A percentile compares a stretch with the other conserved stretches of the same genome.
These are phyloP conservation scores for Australoheros facetus DNA, from an alignment of 2,797 vertebrate genomes.

Conservation along the genomic window DNA sequence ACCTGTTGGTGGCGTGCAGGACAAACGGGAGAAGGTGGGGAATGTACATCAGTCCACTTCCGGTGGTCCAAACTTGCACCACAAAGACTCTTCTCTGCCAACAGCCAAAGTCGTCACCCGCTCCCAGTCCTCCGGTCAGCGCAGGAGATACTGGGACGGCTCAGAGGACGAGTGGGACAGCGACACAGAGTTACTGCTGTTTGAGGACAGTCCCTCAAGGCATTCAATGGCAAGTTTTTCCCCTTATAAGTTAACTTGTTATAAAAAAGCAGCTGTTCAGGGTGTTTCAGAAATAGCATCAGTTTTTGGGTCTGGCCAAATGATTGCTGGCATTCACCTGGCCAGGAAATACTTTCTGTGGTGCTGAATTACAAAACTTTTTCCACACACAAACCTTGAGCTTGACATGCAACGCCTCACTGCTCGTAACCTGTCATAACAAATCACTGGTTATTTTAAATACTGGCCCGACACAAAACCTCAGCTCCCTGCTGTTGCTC, in stretches of 20 bases:
- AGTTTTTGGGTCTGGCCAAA: not conserved
- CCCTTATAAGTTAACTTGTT: not conserved
- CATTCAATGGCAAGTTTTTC: conserved; percentile 70
- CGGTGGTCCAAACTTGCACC: conserved; percentile 11
- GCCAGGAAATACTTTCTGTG: not conserved
- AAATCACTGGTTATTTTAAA: not conserved
- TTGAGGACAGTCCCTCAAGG: conserved; percentile 57
- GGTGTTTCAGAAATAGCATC: not conserved
- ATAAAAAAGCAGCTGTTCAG: not conserved
- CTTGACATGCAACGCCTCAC: not conserved
- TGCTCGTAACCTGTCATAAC: not conserved
- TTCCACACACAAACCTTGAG: not conserved
- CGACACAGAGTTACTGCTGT: conserved; percentile 66
- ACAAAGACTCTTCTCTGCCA: not conserved
- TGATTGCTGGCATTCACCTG: not conserved
- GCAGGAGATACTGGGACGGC: conserved; percentile 70
- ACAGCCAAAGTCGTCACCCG: conserved; percentile 72
- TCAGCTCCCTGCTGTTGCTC: not conserved
- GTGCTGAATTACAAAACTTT: not conserved
- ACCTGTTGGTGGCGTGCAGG: conserved; percentile 8
- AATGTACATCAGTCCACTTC: conserved; percentile 12
- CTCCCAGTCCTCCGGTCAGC: conserved; percentile 75
- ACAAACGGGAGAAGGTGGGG: conserved; percentile 8
- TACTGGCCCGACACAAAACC: not conserved
- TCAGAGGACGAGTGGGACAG: conserved; percentile 76